Percentiles rank a stretch among this genome's conserved stretches.
These are phyloP conservation scores for Tinea semifulvella DNA, from an alignment of 2,888 invertebrate genomes.

Conservation along the genomic window DNA sequence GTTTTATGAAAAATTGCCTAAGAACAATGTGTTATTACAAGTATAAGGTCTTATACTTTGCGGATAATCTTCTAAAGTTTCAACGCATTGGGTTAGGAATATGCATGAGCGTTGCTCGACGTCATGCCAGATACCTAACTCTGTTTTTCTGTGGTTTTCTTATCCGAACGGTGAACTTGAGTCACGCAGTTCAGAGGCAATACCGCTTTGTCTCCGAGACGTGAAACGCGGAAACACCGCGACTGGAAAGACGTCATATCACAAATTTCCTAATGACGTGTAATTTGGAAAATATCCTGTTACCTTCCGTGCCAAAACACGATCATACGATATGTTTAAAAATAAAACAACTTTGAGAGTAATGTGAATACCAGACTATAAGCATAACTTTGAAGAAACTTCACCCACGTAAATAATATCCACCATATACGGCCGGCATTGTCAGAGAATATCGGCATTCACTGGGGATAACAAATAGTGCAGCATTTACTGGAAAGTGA, in stretches of 20 bases:
- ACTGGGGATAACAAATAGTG: slow-evolving; percentile 11
- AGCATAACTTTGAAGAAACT: neutral
- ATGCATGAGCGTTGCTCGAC: neutral
- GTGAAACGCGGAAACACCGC: slow-evolving; percentile 6
- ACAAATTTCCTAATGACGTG: slow-evolving; percentile 8
- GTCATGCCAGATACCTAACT: neutral
- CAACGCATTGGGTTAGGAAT: too few relatives aligned
- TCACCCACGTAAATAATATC: slow-evolving; percentile 8
- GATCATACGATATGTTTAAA: slow-evolving; percentile 8
- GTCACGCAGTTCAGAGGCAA: slow-evolving; percentile 3
- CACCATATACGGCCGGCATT: slow-evolving; percentile 3
- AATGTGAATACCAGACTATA: slow-evolving; percentile 8
- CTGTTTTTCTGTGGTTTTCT: neutral
- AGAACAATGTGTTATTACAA: too few relatives aligned
- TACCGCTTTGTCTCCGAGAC: neutral
- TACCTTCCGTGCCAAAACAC: too few relatives aligned
- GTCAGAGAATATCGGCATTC: slow-evolving; percentile 7
- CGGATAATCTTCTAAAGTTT: too few relatives aligned
- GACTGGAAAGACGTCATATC: neutral
- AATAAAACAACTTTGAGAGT: slow-evolving; percentile 3
- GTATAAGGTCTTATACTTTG: too few relatives aligned
- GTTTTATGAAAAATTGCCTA: too few relatives aligned
- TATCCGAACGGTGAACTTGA: slow-evolving; percentile 6
- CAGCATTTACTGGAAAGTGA: slow-evolving; percentile 12
- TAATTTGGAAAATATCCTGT: neutral